Conservation (phyloP, 2,888 invertebrate species). For the Erebia palarica region DNA sequence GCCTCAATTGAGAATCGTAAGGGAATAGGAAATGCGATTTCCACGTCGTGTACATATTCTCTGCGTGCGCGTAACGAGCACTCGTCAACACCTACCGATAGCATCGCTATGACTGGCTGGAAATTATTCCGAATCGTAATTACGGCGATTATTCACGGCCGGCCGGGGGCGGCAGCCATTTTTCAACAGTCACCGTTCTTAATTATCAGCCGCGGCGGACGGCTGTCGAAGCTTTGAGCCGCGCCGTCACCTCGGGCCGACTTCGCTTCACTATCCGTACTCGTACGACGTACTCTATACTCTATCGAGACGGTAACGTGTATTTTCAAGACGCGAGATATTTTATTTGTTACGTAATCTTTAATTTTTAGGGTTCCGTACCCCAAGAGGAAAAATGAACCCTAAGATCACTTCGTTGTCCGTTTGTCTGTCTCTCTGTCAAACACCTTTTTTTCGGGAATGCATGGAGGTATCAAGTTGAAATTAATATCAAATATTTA, state of each 20-base stretch:
- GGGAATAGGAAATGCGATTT: constrained; percentile 66
- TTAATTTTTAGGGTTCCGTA: no score
- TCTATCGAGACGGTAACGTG: constrained; percentile 46
- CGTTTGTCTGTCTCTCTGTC: no score
- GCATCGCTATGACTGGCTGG: constrained; percentile 82
- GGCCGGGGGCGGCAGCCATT: constrained; percentile 82
- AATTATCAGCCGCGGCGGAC: constrained; percentile 81
- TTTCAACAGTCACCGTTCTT: constrained; percentile 83
- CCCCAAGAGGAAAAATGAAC: no score
- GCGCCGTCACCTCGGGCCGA: constrained; percentile 79
- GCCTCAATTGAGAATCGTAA: not conserved
- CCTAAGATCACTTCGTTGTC: no score
- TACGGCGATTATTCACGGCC: constrained; percentile 83
- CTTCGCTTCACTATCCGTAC: constrained; percentile 58
- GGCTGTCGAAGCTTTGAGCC: constrained; percentile 82
- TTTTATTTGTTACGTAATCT: constrained; percentile 9
- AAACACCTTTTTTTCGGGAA: no score
- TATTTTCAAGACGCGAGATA: constrained; percentile 41
- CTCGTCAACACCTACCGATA: constrained; percentile 82
- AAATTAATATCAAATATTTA: no score
- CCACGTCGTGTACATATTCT: constrained; percentile 48
- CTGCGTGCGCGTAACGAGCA: constrained; percentile 79
- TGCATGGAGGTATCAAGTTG: no score
- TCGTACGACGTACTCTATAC: constrained; percentile 38
- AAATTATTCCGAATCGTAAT: constrained; percentile 83